Evolutionary conservation across 2,113 vertebrate genomes (phyloP).

Genomic region (Oceanites oceanicus): DNA sequence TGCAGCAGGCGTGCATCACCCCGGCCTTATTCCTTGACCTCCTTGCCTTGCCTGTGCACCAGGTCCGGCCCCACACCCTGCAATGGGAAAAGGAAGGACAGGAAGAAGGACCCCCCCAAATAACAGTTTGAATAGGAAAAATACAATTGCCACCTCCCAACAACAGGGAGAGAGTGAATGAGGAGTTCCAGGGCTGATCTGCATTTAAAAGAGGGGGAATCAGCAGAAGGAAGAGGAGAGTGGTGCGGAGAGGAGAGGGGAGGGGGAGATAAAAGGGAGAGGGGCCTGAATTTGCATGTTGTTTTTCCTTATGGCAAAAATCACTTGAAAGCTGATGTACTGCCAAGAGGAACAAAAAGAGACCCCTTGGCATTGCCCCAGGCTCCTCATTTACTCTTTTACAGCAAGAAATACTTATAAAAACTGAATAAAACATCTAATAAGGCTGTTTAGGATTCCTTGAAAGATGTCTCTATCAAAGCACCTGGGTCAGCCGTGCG

Average conservation of each 20-base stretch:
- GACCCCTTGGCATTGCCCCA: conserved; percentile 27
- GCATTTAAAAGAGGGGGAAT: not conserved
- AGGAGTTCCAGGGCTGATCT: conserved; percentile 5
- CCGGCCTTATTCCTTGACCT: not conserved
- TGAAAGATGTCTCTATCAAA: conserved; percentile 22
- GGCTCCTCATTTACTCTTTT: conserved; percentile 20
- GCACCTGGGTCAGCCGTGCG: not conserved
- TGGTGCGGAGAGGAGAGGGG: not conserved
- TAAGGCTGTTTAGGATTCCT: not conserved
- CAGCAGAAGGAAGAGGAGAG: not conserved
- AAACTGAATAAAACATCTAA: conserved; percentile 18
- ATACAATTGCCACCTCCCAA: not conserved
- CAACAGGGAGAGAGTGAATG: not conserved
- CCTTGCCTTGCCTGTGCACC: not conserved
- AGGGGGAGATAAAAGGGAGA: conserved; percentile 16
- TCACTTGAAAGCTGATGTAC: conserved; percentile 38
- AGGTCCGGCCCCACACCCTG: not conserved
- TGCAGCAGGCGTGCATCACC: rapidly evolving
- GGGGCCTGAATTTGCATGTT: not conserved
- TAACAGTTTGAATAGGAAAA: not conserved
- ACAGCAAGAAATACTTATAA: not conserved
- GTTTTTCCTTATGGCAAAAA: conserved; percentile 14
- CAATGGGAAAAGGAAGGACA: not conserved
- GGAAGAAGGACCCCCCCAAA: not conserved
- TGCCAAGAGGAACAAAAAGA: conserved; percentile 31